These are phyloP conservation scores for Drosophila melanosoma DNA, from an alignment of 2,888 invertebrate species.

Conservation along the genomic window DNA sequence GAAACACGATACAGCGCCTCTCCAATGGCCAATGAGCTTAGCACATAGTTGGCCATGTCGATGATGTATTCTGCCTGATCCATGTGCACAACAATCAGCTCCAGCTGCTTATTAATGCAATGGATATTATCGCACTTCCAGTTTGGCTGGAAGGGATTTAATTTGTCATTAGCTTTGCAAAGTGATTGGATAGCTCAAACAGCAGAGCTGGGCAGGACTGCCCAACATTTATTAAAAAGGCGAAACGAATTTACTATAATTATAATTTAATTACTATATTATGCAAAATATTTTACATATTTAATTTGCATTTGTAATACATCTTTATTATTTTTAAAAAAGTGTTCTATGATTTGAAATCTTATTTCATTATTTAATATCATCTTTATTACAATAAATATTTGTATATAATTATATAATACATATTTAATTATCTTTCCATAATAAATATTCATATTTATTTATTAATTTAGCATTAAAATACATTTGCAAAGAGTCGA, in stretches of 20 bases:
- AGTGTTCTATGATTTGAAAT: neutral
- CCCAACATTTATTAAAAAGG: no score
- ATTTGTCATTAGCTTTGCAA: neutral
- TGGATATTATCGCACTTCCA: neutral
- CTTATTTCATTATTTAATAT: neutral
- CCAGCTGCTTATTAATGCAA: slow-evolving; percentile 11
- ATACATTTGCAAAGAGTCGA: neutral
- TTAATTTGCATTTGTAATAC: neutral
- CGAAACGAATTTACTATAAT: no score
- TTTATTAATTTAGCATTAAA: neutral
- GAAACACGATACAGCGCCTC: slow-evolving; percentile 2
- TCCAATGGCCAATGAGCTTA: neutral
- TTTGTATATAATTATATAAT: neutral
- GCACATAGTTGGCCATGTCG: slow-evolving; percentile 13
- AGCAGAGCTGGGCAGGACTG: no score
- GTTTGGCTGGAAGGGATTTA: neutral
- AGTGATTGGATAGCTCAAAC: neutral
- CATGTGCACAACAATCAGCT: neutral
- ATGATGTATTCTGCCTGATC: neutral
- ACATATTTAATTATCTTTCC: neutral
- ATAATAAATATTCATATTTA: neutral
- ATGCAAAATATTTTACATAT: neutral
- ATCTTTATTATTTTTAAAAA: neutral
- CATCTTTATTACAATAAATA: neutral
- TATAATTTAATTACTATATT: no score